Evolutionary conservation across 2,888 invertebrate genomes (phyloP), one percentile per base, ranked within the genome.

Genomic region (Latrodectus hesperus): DNA sequence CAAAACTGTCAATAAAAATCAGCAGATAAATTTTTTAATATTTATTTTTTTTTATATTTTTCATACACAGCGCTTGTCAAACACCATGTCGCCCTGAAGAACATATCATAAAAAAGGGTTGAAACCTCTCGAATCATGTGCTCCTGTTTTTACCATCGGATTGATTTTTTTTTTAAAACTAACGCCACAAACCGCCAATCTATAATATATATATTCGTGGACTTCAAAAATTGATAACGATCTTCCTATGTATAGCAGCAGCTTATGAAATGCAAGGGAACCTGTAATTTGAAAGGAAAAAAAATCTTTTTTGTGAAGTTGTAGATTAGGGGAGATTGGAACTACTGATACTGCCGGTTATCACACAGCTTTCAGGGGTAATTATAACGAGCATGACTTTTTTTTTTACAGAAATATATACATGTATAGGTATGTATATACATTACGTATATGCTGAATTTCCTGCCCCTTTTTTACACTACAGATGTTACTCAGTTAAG

Each of bases 1-100:
- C 38, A 49, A 16, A 64, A 52, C 80, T 80, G 85, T 86, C 85
- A 86, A 86, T 86, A 86, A 55, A 51, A 75, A 72, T 76, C 80
- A 38, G 52, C 72, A 78, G 73, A 72, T 52, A 38, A 74, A 65
- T 77, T 16, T 70, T 53, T 70, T 78, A 70, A 49, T 72, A 38
- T 14, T 72, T 74, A 67, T 53, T n/a, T 71, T 49, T 9, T 70
- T 11, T 1, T 52, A 51, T 10, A 51, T 51, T 22, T 26, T 14
- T 52, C 64, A 22, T 16, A 8, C 65, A 26, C 6, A 22, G n/a
- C 4, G 10, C 73, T 70, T 70, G 73, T 74, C 73, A 73, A 67
- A 26, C 38, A 52, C 26, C 65, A 55, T 72, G 64, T 16, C n/a
- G 60, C 60, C n/a, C n/a, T 14, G 12, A 51, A 64, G 60, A 72